Percentiles rank a stretch among this genome's conserved stretches.
Evolutionary conservation across 2,797 vertebrate species (phyloP).

Genomic region (Sebastes elongatus): DNA sequence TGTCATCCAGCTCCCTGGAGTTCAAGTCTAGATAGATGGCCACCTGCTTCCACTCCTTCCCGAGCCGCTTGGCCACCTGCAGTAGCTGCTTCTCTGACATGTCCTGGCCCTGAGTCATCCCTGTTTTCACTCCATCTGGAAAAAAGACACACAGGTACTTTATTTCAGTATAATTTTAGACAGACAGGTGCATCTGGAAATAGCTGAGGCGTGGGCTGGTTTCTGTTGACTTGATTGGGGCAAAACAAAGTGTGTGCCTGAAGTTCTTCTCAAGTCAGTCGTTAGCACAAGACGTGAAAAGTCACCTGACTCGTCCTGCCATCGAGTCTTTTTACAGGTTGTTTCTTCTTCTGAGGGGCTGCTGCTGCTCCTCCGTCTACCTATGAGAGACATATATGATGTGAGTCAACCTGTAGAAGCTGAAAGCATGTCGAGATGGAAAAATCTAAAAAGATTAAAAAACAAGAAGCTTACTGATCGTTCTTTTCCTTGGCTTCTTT

Average conservation of each 20-base stretch:
- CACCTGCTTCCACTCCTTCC: slow-evolving; percentile 84
- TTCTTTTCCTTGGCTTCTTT: slow-evolving; percentile 73
- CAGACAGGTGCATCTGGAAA: background rate
- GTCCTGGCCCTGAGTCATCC: slow-evolving; percentile 16
- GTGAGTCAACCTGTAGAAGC: background rate
- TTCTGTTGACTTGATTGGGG: background rate
- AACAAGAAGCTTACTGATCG: slow-evolving; percentile 66
- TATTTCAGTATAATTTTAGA: background rate
- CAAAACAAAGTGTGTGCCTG: background rate
- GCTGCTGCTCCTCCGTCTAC: slow-evolving; percentile 69
- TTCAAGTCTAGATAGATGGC: slow-evolving; percentile 82
- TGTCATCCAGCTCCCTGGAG: slow-evolving; percentile 80
- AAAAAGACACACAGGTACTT: background rate
- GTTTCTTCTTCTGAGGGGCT: slow-evolving; percentile 76
- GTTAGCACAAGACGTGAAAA: background rate
- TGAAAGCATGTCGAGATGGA: background rate
- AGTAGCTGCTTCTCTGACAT: slow-evolving; percentile 85
- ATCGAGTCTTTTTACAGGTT: slow-evolving; percentile 78
- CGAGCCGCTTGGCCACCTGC: slow-evolving; percentile 82
- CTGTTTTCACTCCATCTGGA: slow-evolving; percentile 69
- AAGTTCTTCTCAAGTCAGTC: background rate
- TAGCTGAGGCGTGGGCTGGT: background rate
- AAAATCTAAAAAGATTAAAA: background rate
- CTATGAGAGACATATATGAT: slow-evolving; percentile 32
- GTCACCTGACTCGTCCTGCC: slow-evolving; percentile 76